These are phyloP conservation scores for Odontomyia ornata DNA, from an alignment of 2,888 invertebrate genomes.

Conservation along the genomic window DNA sequence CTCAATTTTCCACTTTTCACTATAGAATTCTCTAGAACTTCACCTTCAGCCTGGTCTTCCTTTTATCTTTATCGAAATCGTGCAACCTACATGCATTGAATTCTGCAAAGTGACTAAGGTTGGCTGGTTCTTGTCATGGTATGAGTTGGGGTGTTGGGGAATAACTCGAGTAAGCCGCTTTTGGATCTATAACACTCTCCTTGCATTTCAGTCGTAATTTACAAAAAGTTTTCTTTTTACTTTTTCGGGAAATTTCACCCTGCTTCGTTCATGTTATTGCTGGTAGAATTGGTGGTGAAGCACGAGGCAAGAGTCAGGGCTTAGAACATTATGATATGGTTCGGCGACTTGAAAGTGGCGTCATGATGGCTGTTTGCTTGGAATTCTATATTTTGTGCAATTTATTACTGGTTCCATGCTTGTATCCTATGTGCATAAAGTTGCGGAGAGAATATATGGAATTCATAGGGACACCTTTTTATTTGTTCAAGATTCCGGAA, in stretches of 20 bases:
- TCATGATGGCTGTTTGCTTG: constrained; percentile 26
- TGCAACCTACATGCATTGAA: too few relatives aligned
- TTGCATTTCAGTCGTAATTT: constrained; percentile 12
- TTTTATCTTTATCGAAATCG: too few relatives aligned
- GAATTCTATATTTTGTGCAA: background rate
- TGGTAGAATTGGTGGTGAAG: background rate
- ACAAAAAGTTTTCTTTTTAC: background rate
- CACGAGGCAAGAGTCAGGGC: background rate
- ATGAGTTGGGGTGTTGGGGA: background rate
- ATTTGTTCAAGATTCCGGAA: constrained; percentile 10
- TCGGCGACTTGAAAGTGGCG: constrained; percentile 32
- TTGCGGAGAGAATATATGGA: too few relatives aligned
- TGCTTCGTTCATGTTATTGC: background rate
- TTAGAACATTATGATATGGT: constrained; percentile 1
- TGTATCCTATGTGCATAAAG: too few relatives aligned
- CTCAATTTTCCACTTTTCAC: too few relatives aligned
- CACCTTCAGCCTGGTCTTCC: too few relatives aligned
- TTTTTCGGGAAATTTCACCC: background rate
- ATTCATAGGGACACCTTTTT: too few relatives aligned
- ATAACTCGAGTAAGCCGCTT: background rate
- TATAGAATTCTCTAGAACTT: too few relatives aligned
- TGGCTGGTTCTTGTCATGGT: background rate
- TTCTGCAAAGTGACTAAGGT: background rate
- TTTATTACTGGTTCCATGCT: background rate
- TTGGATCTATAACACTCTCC: constrained; percentile 1